These are phyloP conservation scores for Penaeus monodon DNA, from an alignment of 2,888 invertebrate species.

Conservation along the genomic window DNA sequence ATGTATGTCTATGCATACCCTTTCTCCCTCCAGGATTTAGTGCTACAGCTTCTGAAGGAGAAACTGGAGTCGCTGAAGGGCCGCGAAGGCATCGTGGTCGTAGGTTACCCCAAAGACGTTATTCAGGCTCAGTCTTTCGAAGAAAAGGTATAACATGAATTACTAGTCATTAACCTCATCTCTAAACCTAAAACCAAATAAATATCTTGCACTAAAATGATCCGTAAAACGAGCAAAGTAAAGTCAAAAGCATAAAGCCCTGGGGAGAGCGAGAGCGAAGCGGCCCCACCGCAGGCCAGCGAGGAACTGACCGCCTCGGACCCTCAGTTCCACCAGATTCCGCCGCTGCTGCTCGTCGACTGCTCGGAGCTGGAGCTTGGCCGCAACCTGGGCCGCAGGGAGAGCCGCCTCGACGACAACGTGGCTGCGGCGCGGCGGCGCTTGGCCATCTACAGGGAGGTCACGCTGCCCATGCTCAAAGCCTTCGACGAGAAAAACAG, in stretches of 20 bases:
- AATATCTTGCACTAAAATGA: neutral
- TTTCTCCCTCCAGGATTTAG: slow-evolving; percentile 75
- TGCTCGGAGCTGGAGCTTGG: slow-evolving; percentile 91
- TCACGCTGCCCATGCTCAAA: slow-evolving; percentile 90
- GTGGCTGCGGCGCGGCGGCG: slow-evolving; percentile 86
- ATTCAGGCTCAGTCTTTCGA: slow-evolving; percentile 91
- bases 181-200: neutral
- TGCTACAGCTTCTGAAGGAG: slow-evolving; percentile 81
- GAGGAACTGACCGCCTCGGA: neutral
- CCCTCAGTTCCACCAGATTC: slow-evolving; percentile 80
- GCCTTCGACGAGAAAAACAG: slow-evolving; percentile 84
- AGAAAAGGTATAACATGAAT: slow-evolving; percentile 78
- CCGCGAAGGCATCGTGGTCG: slow-evolving; percentile 84
- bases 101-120: slow-evolving; percentile 93
- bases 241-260: neutral
- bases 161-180: neutral
- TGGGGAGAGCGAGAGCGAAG: no score
- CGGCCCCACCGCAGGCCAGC: no score
- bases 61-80: slow-evolving; percentile 70
- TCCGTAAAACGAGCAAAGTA: neutral
- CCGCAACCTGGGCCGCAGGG: slow-evolving; percentile 70
- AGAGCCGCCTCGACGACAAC: slow-evolving; percentile 85
- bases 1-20: neutral
- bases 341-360: slow-evolving; percentile 87
- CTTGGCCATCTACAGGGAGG: slow-evolving; percentile 87